A percentile compares a stretch with the other conserved stretches of the same genome.
phyloP scores from a whole-genome alignment of 2,113 vertebrate species.

The Cepphus grylle region DNA sequence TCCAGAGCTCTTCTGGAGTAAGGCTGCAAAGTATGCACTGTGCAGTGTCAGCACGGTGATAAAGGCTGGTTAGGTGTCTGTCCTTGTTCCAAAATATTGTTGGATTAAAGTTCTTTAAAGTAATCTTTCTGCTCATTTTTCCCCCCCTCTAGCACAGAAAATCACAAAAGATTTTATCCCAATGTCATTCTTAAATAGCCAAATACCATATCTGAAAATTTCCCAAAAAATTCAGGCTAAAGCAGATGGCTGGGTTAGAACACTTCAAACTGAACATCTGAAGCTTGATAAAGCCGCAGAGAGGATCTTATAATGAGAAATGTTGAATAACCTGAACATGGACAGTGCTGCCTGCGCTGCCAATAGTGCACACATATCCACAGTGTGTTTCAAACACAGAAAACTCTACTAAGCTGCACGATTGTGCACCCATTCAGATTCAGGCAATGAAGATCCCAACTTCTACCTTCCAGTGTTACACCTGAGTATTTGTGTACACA shows the following conservation, averaged over 20 bases:
- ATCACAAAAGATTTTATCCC: neutral
- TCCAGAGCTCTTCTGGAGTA: neutral
- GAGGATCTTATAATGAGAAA: neutral
- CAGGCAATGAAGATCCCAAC: neutral
- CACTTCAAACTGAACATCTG: neutral
- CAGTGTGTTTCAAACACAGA: accelerated
- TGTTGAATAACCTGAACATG: neutral
- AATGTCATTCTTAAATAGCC: neutral
- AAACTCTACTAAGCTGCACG: neutral
- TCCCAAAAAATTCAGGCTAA: neutral
- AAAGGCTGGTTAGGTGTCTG: neutral
- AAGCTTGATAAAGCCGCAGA: neutral
- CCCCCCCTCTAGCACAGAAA: neutral
- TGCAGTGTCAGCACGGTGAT: neutral
- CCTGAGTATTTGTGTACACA: neutral
- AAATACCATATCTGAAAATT: neutral
- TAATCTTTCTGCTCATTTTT: neutral
- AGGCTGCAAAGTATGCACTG: neutral
- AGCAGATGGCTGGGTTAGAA: neutral
- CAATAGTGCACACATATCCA: accelerated
- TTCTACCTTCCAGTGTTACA: neutral
- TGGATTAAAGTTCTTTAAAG: neutral
- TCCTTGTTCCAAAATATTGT: neutral
- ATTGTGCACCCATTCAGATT: neutral
- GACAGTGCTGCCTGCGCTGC: neutral